Evolutionary conservation across 2,797 vertebrate species (phyloP), one percentile per base, ranked within the genome.

Genomic region (Catostomus latipinnis): DNA sequence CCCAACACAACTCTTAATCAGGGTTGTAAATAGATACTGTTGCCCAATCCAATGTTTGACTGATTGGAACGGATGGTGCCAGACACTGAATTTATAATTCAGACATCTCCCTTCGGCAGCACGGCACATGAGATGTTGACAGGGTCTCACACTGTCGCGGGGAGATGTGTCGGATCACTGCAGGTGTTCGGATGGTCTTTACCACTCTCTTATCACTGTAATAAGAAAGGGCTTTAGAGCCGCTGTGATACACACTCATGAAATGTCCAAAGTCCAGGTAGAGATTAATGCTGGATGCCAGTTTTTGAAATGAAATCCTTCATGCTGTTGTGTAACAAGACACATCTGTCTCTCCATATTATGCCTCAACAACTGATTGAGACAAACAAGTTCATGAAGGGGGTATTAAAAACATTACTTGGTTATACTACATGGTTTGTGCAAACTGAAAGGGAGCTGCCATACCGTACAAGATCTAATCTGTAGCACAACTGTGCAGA

Each of bases 151-250:
- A 43, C 57, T 66, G 62, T 65, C 80, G 61, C 13, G 0, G 67
- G 63, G 48, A 78, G 67, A 62, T 52, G 68, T 68, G 71, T 63
- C 60, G 48, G n/a, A 16, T 8, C 6, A 49, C 48, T 8, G 66
- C 53, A 48, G 34, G 65, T 63, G 57, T 81, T 83, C 67, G 69
- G 71, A 80, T 68, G 43, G 61, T 75, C 65, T 83, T 84, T 79
- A 86, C 50, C 14, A 58, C 13, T 4, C n/a, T 71, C 43, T 86
- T 75, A 83, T 82, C 80, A 72, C 53, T 54, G 74, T 81, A 82
- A 85, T 83, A 71, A 85, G 61, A 46, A 61, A n/a, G 45, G 70
- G 74, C 76, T 66, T 62, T 34, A 22, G 18, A 67, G 49, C 1
- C 6, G 16, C 45, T 62, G 57, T 16, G 74, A 81, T 52, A 74